A percentile compares a stretch with the other conserved stretches of the same genome.
Conservation (phyloP, 2,113 vertebrate species). For the Gallinago paraguaiae region DNA sequence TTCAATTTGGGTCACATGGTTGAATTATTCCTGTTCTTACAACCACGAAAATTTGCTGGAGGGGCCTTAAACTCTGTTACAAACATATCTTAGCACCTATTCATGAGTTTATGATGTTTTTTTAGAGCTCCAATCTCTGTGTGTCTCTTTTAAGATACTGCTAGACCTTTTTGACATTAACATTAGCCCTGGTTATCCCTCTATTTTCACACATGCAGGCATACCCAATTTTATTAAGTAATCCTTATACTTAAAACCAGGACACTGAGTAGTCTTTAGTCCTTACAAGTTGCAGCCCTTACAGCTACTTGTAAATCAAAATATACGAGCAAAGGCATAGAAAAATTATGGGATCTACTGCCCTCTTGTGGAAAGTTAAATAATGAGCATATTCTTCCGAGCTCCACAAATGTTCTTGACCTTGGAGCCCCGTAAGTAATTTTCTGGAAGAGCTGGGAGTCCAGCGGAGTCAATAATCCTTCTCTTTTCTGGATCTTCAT, state of each 20-base stretch:
- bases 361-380: conserved; percentile 25
- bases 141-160: neutral
- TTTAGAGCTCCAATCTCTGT: neutral
- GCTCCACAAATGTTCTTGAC: neutral
- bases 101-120: neutral
- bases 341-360: neutral
- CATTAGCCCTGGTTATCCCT: neutral
- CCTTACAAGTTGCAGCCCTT: neutral
- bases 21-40: neutral
- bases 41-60: neutral
- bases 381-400: neutral
- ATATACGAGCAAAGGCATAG: fast-evolving
- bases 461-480: neutral
- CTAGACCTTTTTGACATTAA: neutral
- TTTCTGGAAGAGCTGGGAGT: neutral
- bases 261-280: neutral
- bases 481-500: neutral
- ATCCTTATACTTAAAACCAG: neutral
- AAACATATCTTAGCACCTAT: neutral
- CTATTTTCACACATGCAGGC: neutral
- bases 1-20: neutral
- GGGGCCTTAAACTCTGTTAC: neutral
- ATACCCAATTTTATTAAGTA: neutral
- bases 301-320: neutral
- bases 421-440: neutral